Base-by-base conservation (phyloP, 30 jellyfish, hydroid and myxozoan species). In the Aurelia aurita region DNA sequence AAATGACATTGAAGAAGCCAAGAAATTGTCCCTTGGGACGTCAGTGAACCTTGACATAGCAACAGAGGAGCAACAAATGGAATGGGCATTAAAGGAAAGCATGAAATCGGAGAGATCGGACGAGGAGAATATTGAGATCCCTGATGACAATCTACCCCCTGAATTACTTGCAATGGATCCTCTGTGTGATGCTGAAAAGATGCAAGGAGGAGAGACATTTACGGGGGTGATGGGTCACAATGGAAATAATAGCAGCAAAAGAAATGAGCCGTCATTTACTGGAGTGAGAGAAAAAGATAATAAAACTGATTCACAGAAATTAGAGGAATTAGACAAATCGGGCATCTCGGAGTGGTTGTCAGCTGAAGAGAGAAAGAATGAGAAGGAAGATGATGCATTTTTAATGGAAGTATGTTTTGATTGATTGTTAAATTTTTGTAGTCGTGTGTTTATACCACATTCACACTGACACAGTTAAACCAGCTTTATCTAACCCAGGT, bases 31-130 rank as follows among this genome's bases (percentile, higher is more conserved):
- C 7, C 57, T 70, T 12, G 72, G 58, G 14, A 27, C 72, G 9
- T 39, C 51, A 23, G 34, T 74, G 16, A 74, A 55, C 10, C 68
- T 76, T 15, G 88, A 76, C 43, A 14, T 81, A 2, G 84, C 76
- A 51, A 83, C 93, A 21, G 93, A 83, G 32, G 93, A 83, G 35
- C 87, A 83, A 61, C 93, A 83, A 44, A 13, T 83, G 28, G 93
- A 83, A 60, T 83, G 82, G 93, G 93, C 93, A 8, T 25, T 83
- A 14, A 49, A 32, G 18, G 93, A 83, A 47, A 83, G 93, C 76
- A 61, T 83, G 66, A 83, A 59, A 55, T 43, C 87, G 23, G 71
- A 49, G 3, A 53, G 26, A 26, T 49, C 60, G 3, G 16, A 6
- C 19, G 65, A 11, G 29, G 65, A 46, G 1, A 19, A 13, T 3